Base-by-base conservation (phyloP, 2,888 invertebrate species). In the Scaptomyza parva region DNA sequence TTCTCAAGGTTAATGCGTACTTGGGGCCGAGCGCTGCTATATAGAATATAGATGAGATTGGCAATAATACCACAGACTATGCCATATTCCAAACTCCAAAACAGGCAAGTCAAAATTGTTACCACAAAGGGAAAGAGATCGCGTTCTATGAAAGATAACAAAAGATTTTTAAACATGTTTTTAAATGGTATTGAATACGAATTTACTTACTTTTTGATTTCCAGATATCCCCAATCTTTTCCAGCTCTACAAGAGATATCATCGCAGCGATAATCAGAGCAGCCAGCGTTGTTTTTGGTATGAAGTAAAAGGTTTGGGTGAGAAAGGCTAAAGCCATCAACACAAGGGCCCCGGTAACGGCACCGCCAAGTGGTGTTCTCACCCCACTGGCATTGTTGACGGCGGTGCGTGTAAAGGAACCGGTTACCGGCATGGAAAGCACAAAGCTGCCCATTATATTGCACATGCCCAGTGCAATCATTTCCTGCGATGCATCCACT, bases 321-420 rank as follows among this genome's bases (percentile, higher is more conserved):
- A 98, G 92, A 55, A 97, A 93, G 4, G 95, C 95, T 75, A 98
- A 93, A 0, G 97, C 95, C 70, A 98, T 90, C 1, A 98, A 92
- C 0, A 98, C 96, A 70, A 98, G 90, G 52, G 92, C 89, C 90
- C 95, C 95, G 64, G 97, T 97, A 43, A 96, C 93, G 17, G 96
- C 90, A 0, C 97, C 97, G 0, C 97, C 96, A 8, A 96, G 93
- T 0, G 97, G 95, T 0, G 97, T 98, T 75, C 94, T 93, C 0
- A 97, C 98, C 0, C 98, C 98, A 72, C 97, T 96, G 52, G 97
- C 96, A 90, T 97, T 95, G 92, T 98, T 98, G 11, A 98, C 95
- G 1, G 98, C 98, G 0, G 98, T 96, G 65, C 97, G 93, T 0
- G 97, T 96, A 91, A 97, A 97, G 12, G 96, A 96, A 60, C 96